Conservation (phyloP, 2,113 vertebrate species). For the Isichthys henryi region DNA sequence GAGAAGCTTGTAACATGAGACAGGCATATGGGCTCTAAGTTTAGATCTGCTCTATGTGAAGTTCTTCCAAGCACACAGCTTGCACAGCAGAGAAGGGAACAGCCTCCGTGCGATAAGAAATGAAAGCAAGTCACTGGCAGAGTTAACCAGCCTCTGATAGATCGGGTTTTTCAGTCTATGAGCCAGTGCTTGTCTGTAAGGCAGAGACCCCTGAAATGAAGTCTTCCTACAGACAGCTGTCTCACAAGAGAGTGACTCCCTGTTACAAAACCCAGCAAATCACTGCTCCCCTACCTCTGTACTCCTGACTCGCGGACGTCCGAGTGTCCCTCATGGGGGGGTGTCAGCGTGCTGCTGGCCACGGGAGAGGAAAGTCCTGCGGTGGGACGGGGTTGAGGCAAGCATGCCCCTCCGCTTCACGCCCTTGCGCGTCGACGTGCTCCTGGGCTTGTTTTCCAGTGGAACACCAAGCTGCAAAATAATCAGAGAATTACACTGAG, state of each 20-base stretch:
- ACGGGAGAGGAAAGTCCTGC: constrained; percentile 20
- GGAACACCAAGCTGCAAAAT: neutral
- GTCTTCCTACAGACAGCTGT: neutral
- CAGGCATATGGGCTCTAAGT: constrained; percentile 49
- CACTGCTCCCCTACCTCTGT: constrained; percentile 50
- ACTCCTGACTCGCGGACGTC: constrained; percentile 34
- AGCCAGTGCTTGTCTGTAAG: neutral
- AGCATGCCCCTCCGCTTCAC: constrained; percentile 23
- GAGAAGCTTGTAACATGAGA: constrained; percentile 52
- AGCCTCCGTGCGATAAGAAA: neutral
- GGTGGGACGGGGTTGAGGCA: constrained; percentile 23
- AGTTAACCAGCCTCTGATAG: neutral
- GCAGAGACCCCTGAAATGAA: neutral
- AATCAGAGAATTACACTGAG: constrained; percentile 13
- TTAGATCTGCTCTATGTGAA: constrained; percentile 52
- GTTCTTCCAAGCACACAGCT: neutral
- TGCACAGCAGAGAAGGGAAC: neutral
- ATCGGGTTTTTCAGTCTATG: neutral
- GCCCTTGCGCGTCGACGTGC: neutral
- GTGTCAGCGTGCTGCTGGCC: constrained; percentile 23
- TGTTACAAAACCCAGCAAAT: neutral
- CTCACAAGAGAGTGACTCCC: neutral
- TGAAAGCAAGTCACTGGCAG: neutral
- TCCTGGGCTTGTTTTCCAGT: neutral
- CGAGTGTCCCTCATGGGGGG: constrained; percentile 43